Conservation (phyloP, 2,888 invertebrate genomes). For the Slavum lentiscoides region DNA sequence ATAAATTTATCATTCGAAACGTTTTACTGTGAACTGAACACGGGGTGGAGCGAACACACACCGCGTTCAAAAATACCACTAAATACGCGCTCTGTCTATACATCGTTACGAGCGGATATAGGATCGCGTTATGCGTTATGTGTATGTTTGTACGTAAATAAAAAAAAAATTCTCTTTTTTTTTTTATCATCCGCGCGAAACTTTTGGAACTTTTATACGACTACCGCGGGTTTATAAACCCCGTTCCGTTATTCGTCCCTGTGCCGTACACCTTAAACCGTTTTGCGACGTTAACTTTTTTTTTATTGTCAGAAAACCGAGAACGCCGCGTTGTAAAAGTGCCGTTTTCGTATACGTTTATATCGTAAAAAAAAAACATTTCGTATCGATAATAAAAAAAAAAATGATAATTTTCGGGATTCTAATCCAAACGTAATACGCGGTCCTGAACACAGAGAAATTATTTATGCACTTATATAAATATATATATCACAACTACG, state of each 20-base stretch:
- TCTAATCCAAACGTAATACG: neutral
- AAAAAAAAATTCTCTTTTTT: too few relatives aligned
- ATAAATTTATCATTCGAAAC: conserved; percentile 27
- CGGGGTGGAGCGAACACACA: neutral
- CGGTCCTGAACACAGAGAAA: neutral
- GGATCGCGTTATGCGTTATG: too few relatives aligned
- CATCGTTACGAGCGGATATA: too few relatives aligned
- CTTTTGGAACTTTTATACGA: too few relatives aligned
- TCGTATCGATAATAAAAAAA: neutral
- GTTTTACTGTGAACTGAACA: neutral
- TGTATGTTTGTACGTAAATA: too few relatives aligned
- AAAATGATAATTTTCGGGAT: neutral
- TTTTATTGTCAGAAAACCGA: neutral
- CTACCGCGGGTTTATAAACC: too few relatives aligned
- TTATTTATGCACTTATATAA: neutral
- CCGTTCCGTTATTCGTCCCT: too few relatives aligned
- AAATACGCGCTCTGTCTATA: too few relatives aligned
- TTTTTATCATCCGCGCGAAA: too few relatives aligned
- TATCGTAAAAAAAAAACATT: neutral
- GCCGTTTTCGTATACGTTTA: neutral
- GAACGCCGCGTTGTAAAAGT: neutral
- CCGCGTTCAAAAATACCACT: too few relatives aligned
- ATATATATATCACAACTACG: neutral
- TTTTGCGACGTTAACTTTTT: neutral
- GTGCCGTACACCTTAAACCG: too few relatives aligned